Evolutionary conservation across 92 coral and sea anemone genomes (phyloP), one percentile per base, ranked within the genome.

Genomic region (Zoanthus solanderi): DNA sequence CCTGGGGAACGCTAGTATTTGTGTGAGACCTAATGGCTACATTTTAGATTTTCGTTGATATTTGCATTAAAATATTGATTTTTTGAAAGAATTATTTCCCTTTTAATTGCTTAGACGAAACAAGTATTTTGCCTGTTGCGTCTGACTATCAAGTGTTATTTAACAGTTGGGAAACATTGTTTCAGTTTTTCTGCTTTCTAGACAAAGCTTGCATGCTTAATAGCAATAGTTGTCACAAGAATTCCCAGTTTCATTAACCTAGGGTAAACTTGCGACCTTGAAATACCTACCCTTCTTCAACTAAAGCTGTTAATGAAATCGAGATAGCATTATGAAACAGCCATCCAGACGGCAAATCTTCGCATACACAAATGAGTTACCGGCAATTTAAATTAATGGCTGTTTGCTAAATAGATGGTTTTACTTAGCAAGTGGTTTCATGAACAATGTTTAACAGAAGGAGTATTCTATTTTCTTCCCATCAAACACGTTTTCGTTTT

Each of bases 191-290:
- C 32, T 17, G 9, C 9, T 6, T n/a, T 0, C 0, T 5, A 17
- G 10, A 7, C 9, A 7, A 17, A 63, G n/a, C 6, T 58, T 13
- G n/a, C 15, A 58, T 14, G 15, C n/a, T 16, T 58, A 16, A 2
- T 5, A 76, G 9, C 44, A 17, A 46, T 79, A 3, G 46, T 32
- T 23, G 46, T 65, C 45, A 46, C 42, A 66, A 45, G 37, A 66
- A 66, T 47, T 37, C 4, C 75, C 42, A 47, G 61, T 69, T 81
- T 58, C 31, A 81, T 45, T 46, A 45, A 53, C 75, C 45, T 52
- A 28, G 75, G 53, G 66, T 81, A 71, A 81, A 65, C 85, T 67
- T 29, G 37, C 85, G 85, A 81, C 75, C 75, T 30, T 32, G 23
- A 28, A 53, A 50, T 28, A 9, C 47, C 5, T 56, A 77, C 45